Percentiles rank a stretch among this genome's conserved stretches.
Evolutionary conservation across 2,113 vertebrate genomes (phyloP).

Genomic region (Ardeotis arabs): DNA sequence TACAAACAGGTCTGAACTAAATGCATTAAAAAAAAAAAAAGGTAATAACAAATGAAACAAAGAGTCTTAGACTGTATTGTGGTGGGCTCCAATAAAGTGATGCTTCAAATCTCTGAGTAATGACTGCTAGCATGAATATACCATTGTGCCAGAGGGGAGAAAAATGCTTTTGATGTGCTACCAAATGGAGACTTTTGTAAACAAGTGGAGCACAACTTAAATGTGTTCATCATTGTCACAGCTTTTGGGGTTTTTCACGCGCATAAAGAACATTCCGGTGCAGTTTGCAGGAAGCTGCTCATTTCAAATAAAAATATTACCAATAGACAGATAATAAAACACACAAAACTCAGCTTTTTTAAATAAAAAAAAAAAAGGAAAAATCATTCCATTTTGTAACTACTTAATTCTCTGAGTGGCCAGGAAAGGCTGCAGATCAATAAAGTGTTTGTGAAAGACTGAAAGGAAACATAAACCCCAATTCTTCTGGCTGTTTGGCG

Average conservation of each 20-base stretch:
- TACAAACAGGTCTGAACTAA: constrained; percentile 49
- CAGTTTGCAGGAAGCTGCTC: neutral
- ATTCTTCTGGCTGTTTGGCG: constrained; percentile 79
- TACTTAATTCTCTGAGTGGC: constrained; percentile 60
- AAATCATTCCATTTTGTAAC: constrained; percentile 59
- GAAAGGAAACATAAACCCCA: constrained; percentile 79
- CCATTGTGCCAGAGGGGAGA: constrained; percentile 66
- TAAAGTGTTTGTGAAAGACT: constrained; percentile 77
- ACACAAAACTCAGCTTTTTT: neutral
- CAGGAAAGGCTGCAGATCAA: constrained; percentile 72
- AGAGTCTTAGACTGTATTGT: constrained; percentile 68
- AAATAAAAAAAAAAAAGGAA: neutral
- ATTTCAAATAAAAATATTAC: constrained; percentile 69
- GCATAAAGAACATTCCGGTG: constrained; percentile 17
- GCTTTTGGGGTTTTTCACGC: constrained; percentile 21
- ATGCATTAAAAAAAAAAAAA: neutral
- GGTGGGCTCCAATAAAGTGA: constrained; percentile 70
- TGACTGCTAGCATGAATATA: constrained; percentile 74
- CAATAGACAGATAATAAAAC: constrained; percentile 58
- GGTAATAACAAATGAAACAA: constrained; percentile 71
- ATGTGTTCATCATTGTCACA: constrained; percentile 72
- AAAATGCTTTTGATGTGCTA: constrained; percentile 78
- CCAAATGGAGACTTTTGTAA: constrained; percentile 75
- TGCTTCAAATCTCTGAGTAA: constrained; percentile 73
- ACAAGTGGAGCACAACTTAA: constrained; percentile 73